phyloP scores from a whole-genome alignment of 2,797 vertebrate species.

The Anguilla megastoma region DNA sequence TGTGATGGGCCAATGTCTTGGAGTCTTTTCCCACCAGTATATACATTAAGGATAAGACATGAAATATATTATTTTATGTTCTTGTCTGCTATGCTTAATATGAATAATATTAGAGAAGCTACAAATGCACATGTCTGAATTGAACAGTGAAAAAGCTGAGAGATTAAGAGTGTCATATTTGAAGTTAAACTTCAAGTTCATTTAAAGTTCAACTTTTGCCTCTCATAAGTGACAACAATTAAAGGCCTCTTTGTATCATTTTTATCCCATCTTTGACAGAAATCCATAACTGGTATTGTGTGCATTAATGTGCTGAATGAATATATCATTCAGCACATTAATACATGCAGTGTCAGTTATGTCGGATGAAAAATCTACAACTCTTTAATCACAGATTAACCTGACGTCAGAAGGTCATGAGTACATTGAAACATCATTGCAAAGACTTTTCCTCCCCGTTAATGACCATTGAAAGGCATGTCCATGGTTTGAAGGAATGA shows the following conservation, averaged over 20 bases:
- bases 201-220: neutral
- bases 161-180: slow-evolving; percentile 9
- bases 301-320: neutral
- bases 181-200: neutral
- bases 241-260: neutral
- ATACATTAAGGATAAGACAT: too few relatives aligned
- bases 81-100: neutral
- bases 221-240: neutral
- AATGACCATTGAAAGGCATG: neutral
- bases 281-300: neutral
- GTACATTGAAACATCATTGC: neutral
- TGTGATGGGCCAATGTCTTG: neutral
- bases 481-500: neutral
- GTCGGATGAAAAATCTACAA: neutral
- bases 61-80: neutral
- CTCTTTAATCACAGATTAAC: slow-evolving; percentile 7
- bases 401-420: neutral
- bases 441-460: neutral
- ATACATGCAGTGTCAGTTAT: neutral
- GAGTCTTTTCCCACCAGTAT: neutral
- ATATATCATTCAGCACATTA: neutral
- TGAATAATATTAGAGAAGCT: neutral
- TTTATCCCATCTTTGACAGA: neutral
- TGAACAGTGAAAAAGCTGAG: neutral
- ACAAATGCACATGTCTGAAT: neutral